Evolutionary conservation across 2,888 invertebrate genomes (phyloP).

Genomic region (Brachyptera putata): DNA sequence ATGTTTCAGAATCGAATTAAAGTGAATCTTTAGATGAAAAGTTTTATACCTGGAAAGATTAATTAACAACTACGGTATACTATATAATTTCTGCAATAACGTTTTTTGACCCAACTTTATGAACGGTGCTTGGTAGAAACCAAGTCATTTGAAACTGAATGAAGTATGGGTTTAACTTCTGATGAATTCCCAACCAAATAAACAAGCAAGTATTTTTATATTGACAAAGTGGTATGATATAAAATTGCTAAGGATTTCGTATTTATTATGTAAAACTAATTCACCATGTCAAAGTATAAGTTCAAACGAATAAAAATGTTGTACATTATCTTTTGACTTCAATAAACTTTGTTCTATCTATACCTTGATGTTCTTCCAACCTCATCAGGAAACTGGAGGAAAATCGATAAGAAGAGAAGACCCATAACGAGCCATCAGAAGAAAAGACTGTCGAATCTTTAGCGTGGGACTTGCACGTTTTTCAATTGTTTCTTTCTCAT

Average conservation of each 20-base stretch:
- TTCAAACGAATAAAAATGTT: slow-evolving; percentile 12
- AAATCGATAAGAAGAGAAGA: slow-evolving; percentile 7
- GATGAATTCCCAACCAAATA: not conserved
- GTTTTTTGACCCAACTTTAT: not conserved
- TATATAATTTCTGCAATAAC: not conserved
- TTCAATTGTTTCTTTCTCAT: slow-evolving; percentile 14
- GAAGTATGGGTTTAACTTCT: too few species aligned
- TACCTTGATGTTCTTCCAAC: not conserved
- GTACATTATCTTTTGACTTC: not conserved
- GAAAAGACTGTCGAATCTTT: slow-evolving; percentile 2
- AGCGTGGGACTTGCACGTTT: slow-evolving; percentile 1
- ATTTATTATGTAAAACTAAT: slow-evolving; percentile 13
- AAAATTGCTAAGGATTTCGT: too few species aligned
- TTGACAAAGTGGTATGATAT: too few species aligned
- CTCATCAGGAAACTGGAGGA: not conserved
- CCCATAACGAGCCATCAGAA: not conserved
- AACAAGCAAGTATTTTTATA: not conserved
- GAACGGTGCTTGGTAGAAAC: not conserved
- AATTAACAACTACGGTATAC: too few species aligned
- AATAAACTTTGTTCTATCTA: not conserved
- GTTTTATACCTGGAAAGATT: too few species aligned
- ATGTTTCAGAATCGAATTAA: too few species aligned
- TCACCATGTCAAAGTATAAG: slow-evolving; percentile 10
- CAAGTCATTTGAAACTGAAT: not conserved
- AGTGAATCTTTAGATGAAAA: too few species aligned